Evolutionary conservation across 1,140 invertebrate genomes (phyloP).

Genomic region (Lucilia cuprina): DNA sequence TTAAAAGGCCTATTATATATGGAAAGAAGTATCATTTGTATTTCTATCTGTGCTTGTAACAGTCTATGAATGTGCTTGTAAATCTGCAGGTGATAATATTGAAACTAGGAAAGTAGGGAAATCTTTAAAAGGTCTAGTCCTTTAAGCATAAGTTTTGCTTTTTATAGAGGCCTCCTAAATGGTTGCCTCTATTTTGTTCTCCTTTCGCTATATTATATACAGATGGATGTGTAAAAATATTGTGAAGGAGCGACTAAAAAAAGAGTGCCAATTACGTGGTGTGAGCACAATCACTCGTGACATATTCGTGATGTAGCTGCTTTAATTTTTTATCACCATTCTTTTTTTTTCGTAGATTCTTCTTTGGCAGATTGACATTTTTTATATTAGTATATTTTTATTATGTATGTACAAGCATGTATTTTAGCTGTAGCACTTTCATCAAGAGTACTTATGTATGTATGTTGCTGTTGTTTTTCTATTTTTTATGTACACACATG

Average conservation of each 20-base stretch:
- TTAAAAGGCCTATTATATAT: no score
- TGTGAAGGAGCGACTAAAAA: background rate
- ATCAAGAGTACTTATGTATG: background rate
- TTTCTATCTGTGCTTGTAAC: no score
- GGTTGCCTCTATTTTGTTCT: no score
- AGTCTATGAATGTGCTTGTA: no score
- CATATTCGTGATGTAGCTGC: constrained; percentile 4
- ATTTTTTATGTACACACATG: background rate
- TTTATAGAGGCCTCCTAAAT: no score
- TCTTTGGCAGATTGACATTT: background rate
- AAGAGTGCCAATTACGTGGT: constrained; percentile 6
- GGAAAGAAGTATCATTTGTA: no score
- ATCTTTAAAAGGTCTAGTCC: no score
- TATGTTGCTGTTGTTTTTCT: background rate
- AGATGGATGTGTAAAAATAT: background rate
- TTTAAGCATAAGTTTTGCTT: no score
- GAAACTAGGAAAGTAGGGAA: no score
- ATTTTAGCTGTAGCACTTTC: background rate
- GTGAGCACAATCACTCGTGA: background rate
- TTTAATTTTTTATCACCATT: background rate
- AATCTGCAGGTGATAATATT: no score
- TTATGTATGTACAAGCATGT: background rate
- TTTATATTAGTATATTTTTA: background rate
- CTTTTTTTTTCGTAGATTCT: background rate
- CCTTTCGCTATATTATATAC: background rate